phyloP scores from a whole-genome alignment of 2,113 vertebrate genomes.

The Malurus cyaneus region DNA sequence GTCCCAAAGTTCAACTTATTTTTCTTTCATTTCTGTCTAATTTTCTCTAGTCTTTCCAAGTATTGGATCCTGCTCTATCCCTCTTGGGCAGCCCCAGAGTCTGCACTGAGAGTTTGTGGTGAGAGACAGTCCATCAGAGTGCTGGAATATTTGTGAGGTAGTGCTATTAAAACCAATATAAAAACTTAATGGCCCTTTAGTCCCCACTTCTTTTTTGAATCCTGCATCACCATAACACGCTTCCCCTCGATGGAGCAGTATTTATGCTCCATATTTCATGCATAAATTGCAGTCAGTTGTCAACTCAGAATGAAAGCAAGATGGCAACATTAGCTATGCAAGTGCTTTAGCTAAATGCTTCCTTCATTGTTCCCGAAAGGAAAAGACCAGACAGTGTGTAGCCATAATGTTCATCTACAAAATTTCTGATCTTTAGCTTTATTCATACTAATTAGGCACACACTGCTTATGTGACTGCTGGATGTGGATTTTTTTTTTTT shows the following conservation, averaged over 20 bases:
- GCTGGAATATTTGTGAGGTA: background rate
- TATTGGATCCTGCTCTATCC: background rate
- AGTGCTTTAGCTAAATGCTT: slow-evolving; percentile 33
- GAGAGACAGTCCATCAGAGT: background rate
- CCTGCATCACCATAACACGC: background rate
- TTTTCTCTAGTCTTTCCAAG: background rate
- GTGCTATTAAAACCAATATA: background rate
- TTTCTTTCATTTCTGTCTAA: background rate
- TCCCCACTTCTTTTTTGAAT: background rate
- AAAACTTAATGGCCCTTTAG: slow-evolving; percentile 15
- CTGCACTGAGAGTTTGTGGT: background rate
- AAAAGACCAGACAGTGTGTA: background rate
- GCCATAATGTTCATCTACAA: background rate
- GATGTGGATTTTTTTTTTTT: background rate
- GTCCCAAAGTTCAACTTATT: background rate
- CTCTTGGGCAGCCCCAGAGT: background rate
- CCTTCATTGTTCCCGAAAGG: slow-evolving; percentile 8
- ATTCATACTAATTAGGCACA: background rate
- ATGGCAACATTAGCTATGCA: background rate
- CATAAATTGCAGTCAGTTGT: background rate
- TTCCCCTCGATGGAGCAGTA: background rate
- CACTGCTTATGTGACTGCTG: background rate
- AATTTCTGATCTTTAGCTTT: background rate
- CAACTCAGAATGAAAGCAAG: background rate
- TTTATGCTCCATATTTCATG: background rate